Base-by-base conservation (phyloP, 2,113 vertebrate genomes). In the Varanus salvator region DNA sequence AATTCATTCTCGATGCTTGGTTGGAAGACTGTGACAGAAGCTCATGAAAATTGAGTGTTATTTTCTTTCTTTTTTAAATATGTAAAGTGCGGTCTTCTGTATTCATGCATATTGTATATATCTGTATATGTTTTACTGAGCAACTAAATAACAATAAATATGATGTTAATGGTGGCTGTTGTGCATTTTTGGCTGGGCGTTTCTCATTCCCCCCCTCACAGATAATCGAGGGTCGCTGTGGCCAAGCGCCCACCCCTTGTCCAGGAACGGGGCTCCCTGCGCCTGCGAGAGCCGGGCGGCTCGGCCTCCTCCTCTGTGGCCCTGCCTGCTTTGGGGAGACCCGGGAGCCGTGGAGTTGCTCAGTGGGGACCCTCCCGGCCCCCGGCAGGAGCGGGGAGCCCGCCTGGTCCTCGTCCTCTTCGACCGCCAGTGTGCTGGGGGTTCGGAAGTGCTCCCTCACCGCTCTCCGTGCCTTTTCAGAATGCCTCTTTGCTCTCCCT, bases 81-180 rank as follows among this genome's bases (percentile, higher is more conserved):
- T 98, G 99, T 99, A 99, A 99, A 99, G 99, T 98, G 98, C 98
- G 98, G 98, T 99, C 98, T 98, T 99, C 98, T 98, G 98, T 99
- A 99, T 99, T 98, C 98, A 98, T 98, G 98, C 99, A 98, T 99
- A 99, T 98, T 99, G 99, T 99, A 99, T 98, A 99, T 99, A 99
- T 98, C 98, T 99, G 99, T 99, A 99, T 99, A 99, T 99, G 99
- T 99, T 99, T 99, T 99, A 98, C 98, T 98, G 98, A 99, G 98
- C 98, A 98, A 98, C 98, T 98, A 98, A 99, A 99, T 99, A 98
- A 99, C 98, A 99, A 99, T 99, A 99, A 99, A 99, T 99, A 99
- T 98, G 98, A 99, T 94, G 98, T 99, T 98, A 98, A 99, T 98
- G 98, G 99, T 99, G 98, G 88, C 93, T 90, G 94, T 93, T 94